Conservation (phyloP, 2,888 invertebrate species). For the Imbricaverruca yamaguchii region DNA sequence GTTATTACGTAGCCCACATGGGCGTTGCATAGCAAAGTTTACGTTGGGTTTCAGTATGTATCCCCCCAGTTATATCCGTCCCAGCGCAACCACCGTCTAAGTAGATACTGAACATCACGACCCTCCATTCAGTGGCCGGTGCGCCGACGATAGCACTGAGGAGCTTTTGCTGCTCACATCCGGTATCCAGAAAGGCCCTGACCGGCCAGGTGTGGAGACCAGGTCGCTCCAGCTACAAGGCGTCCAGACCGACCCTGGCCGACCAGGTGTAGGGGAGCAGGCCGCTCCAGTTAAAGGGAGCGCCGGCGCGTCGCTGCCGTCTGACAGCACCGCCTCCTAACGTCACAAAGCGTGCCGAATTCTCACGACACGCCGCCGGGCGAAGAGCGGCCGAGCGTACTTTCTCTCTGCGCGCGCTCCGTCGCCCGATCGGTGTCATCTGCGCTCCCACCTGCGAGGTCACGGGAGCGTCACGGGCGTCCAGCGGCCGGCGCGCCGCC, state of each 20-base stretch:
- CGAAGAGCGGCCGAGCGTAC: background rate
- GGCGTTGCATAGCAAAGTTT: no score
- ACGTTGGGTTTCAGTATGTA: no score
- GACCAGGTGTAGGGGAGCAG: background rate
- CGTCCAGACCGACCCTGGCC: background rate
- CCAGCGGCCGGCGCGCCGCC: background rate
- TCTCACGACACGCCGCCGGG: background rate
- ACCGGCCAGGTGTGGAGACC: background rate
- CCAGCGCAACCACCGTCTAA: no score
- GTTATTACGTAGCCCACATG: no score
- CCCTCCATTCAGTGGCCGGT: no score
- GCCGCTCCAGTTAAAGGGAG: no score
- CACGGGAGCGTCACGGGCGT: background rate
- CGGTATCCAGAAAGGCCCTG: no score
- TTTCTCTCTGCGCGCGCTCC: background rate
- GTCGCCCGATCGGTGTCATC: background rate
- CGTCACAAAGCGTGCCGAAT: background rate
- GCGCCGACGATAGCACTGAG: no score
- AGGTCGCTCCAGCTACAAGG: background rate
- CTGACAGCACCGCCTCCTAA: background rate
- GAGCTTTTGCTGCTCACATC: no score
- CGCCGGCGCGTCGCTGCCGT: no score
- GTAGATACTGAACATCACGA: no score
- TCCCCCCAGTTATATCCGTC: no score
- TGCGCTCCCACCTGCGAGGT: background rate